These are phyloP conservation scores for Halichoeres trimaculatus DNA, from an alignment of 2,113 vertebrate species.

Conservation along the genomic window DNA sequence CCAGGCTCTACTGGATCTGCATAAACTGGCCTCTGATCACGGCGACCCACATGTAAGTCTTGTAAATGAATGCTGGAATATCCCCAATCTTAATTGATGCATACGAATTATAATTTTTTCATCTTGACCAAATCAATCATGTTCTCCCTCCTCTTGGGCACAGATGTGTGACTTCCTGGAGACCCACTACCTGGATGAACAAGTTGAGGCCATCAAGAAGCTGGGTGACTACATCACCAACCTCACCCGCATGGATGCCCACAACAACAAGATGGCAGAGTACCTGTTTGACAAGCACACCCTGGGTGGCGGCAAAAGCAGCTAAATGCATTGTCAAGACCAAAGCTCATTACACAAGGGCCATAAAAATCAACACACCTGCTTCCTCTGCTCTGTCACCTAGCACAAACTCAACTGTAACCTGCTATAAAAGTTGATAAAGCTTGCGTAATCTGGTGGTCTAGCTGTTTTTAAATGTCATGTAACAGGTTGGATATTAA, in stretches of 20 bases:
- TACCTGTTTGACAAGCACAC: constrained; percentile 98
- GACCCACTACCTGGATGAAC: constrained; percentile 93
- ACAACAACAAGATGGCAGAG: constrained; percentile 90
- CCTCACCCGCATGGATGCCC: constrained; percentile 80
- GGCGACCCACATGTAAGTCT: constrained; percentile 85
- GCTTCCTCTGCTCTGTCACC: constrained; percentile 1
- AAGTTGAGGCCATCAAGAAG: constrained; percentile 95
- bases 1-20: constrained; percentile 87
- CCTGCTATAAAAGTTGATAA: neutral
- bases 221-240: constrained; percentile 87
- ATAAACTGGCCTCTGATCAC: constrained; percentile 80
- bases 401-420: neutral
- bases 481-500: neutral
- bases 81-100: neutral
- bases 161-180: constrained; percentile 91
- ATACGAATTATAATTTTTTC: too few relatives aligned
- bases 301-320: constrained; percentile 81
- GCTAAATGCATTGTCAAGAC: constrained; percentile 56
- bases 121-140: neutral
- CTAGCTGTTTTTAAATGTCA: neutral
- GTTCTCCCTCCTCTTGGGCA: neutral
- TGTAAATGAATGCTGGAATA: neutral
- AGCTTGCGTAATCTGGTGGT: neutral
- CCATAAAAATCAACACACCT: neutral
- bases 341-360: neutral